These are phyloP conservation scores for Syndactyla subalaris DNA, from an alignment of 2,797 vertebrate genomes.

Conservation along the genomic window DNA sequence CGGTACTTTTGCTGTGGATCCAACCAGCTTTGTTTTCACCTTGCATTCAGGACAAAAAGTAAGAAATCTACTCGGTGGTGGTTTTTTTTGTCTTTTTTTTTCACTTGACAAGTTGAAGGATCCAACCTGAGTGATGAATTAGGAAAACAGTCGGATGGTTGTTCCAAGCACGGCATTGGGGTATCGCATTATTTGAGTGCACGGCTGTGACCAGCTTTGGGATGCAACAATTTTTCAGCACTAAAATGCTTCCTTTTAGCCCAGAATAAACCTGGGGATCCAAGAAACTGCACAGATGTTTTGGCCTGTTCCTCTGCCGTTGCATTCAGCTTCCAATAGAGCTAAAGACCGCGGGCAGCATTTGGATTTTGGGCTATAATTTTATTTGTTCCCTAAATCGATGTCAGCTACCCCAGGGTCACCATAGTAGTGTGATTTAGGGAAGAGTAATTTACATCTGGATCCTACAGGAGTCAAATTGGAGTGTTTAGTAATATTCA, in stretches of 20 bases:
- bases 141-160: neutral
- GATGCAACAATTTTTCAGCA: accelerated
- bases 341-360: accelerated
- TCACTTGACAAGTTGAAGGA: constrained; percentile 9
- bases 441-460: neutral
- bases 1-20: neutral
- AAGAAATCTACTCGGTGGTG: constrained; percentile 11
- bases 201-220: constrained; percentile 17
- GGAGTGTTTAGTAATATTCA: neutral
- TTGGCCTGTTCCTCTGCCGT: neutral
- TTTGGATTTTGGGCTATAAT: neutral
- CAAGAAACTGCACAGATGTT: accelerated
- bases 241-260: neutral
- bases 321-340: accelerated
- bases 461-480: neutral
- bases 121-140: constrained; percentile 13
- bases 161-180: neutral
- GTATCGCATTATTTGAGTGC: constrained; percentile 47
- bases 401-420: neutral
- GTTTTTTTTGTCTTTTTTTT: too few relatives aligned
- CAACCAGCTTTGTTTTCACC: neutral
- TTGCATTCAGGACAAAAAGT: constrained; percentile 7
- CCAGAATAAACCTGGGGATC: neutral
- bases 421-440: neutral
- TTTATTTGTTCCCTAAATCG: neutral